A percentile compares a stretch with the other conserved stretches of the same genome.
phyloP scores from a whole-genome alignment of 2,113 vertebrate genomes.

The Camelus bactrianus region DNA sequence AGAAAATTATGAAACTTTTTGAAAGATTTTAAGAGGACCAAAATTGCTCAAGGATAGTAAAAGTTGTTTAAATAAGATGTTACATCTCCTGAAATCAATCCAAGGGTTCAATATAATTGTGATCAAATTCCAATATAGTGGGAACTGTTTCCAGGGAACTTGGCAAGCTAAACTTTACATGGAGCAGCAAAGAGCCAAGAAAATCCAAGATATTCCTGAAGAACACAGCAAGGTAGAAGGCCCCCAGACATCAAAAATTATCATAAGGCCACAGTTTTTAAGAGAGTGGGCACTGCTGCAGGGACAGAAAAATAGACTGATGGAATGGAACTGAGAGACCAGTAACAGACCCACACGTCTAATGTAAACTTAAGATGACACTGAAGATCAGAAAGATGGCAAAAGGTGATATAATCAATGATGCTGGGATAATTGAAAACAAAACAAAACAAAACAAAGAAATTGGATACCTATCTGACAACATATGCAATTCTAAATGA shows the following conservation, averaged over 20 bases:
- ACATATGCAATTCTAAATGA: slow-evolving; percentile 24
- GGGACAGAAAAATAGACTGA: not conserved
- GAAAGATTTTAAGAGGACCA: not conserved
- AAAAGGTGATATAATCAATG: not conserved
- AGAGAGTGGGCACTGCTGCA: not conserved
- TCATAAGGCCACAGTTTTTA: not conserved
- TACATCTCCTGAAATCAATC: not conserved
- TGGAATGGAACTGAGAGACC: not conserved
- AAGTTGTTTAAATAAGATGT: not conserved
- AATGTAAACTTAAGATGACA: not conserved
- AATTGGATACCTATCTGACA: not conserved
- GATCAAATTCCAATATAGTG: not conserved
- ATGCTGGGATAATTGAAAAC: not conserved
- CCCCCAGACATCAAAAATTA: not conserved
- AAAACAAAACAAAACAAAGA: not conserved
- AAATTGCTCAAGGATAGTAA: not conserved
- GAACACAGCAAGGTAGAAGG: not conserved
- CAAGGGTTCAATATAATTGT: not conserved
- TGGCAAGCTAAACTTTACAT: not conserved
- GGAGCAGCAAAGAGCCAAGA: not conserved
- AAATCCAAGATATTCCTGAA: not conserved
- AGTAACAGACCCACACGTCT: not conserved
- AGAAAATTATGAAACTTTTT: not conserved
- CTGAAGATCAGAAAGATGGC: not conserved
- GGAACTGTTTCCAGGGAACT: not conserved